Conservation (phyloP, 2,888 invertebrate genomes). For the Catocala fraxini region DNA sequence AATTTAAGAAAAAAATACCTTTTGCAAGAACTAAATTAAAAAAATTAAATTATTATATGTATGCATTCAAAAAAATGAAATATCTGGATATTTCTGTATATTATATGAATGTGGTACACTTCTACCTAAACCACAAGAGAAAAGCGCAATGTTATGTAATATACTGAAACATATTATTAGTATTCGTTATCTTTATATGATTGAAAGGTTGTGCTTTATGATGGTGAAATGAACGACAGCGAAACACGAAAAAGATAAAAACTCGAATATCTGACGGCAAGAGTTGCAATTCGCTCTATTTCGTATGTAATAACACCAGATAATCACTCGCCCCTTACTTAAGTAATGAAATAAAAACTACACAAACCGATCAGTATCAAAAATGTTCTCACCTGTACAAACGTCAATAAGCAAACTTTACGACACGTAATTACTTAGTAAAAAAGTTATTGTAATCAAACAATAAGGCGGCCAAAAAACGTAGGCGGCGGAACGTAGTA, state of each 20-base stretch:
- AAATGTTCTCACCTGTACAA: conserved; percentile 34
- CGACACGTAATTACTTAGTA: conserved; percentile 21
- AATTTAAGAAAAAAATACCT: too few relatives aligned
- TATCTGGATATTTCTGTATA: too few relatives aligned
- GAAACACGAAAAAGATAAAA: neutral
- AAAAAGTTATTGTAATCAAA: conserved; percentile 31
- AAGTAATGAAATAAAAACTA: neutral
- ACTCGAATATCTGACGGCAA: neutral
- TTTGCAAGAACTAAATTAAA: too few relatives aligned
- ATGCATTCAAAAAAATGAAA: too few relatives aligned
- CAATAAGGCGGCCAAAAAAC: conserved; percentile 39
- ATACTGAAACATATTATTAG: too few relatives aligned
- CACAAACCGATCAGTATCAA: conserved; percentile 18
- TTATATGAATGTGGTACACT: too few relatives aligned
- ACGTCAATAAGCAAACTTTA: conserved; percentile 30
- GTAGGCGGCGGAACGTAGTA: conserved; percentile 47
- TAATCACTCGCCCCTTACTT: neutral
- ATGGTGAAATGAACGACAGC: neutral
- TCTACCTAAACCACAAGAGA: too few relatives aligned
- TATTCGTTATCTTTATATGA: too few relatives aligned
- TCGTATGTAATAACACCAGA: neutral
- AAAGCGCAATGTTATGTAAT: too few relatives aligned
- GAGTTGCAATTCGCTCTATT: neutral
- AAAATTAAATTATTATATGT: too few relatives aligned
- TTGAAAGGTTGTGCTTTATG: too few relatives aligned